Evolutionary conservation across 64 coral and sea anemone genomes (phyloP), one percentile per base, ranked within the genome.

Genomic region (Astreopora myriophthalma): DNA sequence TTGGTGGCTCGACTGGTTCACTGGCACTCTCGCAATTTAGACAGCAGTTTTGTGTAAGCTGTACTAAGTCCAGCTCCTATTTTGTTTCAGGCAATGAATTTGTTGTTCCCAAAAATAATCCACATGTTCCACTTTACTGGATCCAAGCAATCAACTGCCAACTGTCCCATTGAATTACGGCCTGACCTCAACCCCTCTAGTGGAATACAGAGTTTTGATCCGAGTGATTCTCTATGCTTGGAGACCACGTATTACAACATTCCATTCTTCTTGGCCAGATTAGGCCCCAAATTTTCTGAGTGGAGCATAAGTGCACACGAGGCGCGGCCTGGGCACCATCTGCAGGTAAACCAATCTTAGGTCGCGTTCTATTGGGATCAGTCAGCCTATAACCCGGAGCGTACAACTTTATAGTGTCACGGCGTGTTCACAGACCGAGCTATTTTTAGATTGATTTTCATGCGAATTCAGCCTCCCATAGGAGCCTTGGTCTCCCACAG

Each of bases 261-360:
- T 1, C 92, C 92, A 16, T 94, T 94, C 78, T 96, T 93, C 48
- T 34, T 93, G 27, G 51, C 58, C 51, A 90, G 69, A 35, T n/a
- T 87, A 34, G 95, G 91, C 0, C 94, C 91, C 3, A 65, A 77
- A 46, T 93, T 65, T 62, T 85, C 58, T 0, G 95, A 96, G 17
- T 90, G 82, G 81, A 86, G 71, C 14, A 80, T 93, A 11, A 90
- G 89, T 36, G 91, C 87, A 0, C 95, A 96, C 16, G 95, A 96
- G 27, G 86, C 91, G 34, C 34, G 86, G 48, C 95, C 95, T 16
- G 95, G 95, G 8, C 95, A 96, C 36, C 95, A 96, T 37, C 78
- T 79, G n/a, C 91, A 96, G 87, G 95, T 96, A 86, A 74, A 85
- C 51, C 2, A 16, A 55, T 55, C 51, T 55, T 44, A 11, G 11